Evolutionary conservation across 2,797 vertebrate species (phyloP), one percentile per base, ranked within the genome.

Genomic region (Rhodeus uyekii): DNA sequence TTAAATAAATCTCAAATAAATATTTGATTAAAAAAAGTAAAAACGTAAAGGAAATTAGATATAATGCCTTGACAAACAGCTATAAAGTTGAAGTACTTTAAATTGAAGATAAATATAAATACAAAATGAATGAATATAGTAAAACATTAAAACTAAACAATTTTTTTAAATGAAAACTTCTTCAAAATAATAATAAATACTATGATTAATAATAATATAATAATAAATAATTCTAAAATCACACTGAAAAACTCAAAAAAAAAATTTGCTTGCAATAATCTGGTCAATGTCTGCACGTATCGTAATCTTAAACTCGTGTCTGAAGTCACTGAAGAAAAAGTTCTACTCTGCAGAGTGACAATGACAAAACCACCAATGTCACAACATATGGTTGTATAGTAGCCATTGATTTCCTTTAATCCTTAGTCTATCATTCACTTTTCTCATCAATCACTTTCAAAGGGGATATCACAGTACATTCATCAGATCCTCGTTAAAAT

Each of bases 381-480:
- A 48, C 39, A 60, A 36, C 32, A 61, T 61, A 39, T 46, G 67
- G 39, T 7, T 80, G 67, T 61, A 60, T 27, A 71, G 38, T 46
- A 34, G 24, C 29, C 24, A 39, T 19, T 34, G 78, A 80, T 80
- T 61, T 71, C 19, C 38, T 60, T 60, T 12, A 32, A 58, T 9
- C 5, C 8, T 18, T 60, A 44, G 48, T 60, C 65, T 80, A 53
- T 34, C 50, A 12, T 69, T 60, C 27, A 71, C 19, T 39, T 53
- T 50, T 78, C 8, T 60, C 19, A 78, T 67, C 32, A 53, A 50
- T 71, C 53, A 24, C 27, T 19, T 34, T 79, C 36, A 42, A 79
- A 79, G 7, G 19, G 27, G 13, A 78, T 34, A 64, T 48, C 50
- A 68, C 48, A 71, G 9, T n/a, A 18, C 12, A 5, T 22, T 12